Base-by-base conservation (phyloP, 2,113 vertebrate genomes). In the Ranitomeya imitator region DNA sequence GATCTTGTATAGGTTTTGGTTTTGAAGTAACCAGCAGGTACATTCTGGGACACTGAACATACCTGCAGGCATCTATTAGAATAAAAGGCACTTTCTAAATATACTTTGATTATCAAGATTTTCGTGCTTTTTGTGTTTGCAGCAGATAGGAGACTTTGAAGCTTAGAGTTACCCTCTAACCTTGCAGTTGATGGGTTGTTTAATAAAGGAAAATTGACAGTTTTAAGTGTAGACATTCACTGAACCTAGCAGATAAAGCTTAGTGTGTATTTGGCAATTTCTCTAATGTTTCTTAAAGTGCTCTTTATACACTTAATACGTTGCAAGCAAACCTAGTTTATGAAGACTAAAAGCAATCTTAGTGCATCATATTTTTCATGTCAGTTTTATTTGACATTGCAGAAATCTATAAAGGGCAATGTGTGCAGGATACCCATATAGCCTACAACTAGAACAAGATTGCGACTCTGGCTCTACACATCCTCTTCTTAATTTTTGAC, bases 1-100 rank as follows among this genome's bases (percentile, higher is more conserved):
- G 31, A 57, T 61, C 63, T 60, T 85, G n/a, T 63, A 86, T 77
- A 78, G 59, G 71, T 63, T 78, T 63, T 86, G 6, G 10, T 78
- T 86, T 86, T 51, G 26, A 86, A 63, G 59, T 60, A 86, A 37
- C 76, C 85, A 76, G 73, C 59, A 52, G 55, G 71, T 18, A 10
- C 31, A 45, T 51, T 86, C 73, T 86, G 19, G 57, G 54, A 59
- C 9, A 19, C 74, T 85, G 55, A 77, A n/a, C 18, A 6, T 85
- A 71, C 9, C 83, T 60, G 26, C 69, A 74, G 83, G 69, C 7
- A 26, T 74, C 83, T 71, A 60, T 77, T 76, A 77, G 37, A 52
- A 61, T 61, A n/a, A 61, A 60, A 15, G 12, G 21, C 18, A 78
- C 6, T 52, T 77, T 61, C 31, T 86, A 31, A 86, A 78, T 86